These are phyloP conservation scores for Rhagonycha fulva DNA, from an alignment of 2,888 invertebrate genomes.

Conservation along the genomic window DNA sequence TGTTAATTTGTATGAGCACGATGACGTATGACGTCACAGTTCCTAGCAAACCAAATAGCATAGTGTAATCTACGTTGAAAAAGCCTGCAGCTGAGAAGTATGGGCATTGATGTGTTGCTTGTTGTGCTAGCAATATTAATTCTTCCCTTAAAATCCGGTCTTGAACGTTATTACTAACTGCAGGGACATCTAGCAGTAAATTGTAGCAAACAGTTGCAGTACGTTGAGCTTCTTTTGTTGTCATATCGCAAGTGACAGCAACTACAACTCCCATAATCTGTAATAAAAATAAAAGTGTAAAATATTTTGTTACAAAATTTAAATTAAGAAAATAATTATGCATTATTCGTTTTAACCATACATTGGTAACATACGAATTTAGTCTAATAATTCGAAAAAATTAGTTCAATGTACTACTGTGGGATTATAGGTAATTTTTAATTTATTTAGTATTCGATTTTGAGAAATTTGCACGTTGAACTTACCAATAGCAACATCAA, in stretches of 20 bases:
- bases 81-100: conserved; percentile 33
- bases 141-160: conserved; percentile 21
- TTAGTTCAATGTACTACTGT: too few relatives aligned
- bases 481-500: neutral
- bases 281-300: conserved; percentile 10
- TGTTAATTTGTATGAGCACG: conserved; percentile 29
- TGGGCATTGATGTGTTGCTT: conserved; percentile 25
- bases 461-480: too few relatives aligned
- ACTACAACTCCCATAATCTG: conserved; percentile 32
- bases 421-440: too few relatives aligned
- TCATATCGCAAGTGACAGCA: conserved; percentile 32
- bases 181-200: conserved; percentile 32
- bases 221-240: conserved; percentile 33
- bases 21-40: conserved; percentile 30
- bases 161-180: conserved; percentile 14
- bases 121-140: conserved; percentile 27
- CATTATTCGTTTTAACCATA: too few relatives aligned
- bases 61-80: conserved; percentile 28
- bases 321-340: too few relatives aligned
- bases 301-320: neutral
- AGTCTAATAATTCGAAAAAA: too few relatives aligned
- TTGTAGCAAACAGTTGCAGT: conserved; percentile 33
- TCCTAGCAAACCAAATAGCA: conserved; percentile 29
- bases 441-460: too few relatives aligned
- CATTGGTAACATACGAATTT: too few relatives aligned